These are phyloP conservation scores for Cataglyphis livida DNA, from an alignment of 2,888 invertebrate species.

Conservation along the genomic window DNA sequence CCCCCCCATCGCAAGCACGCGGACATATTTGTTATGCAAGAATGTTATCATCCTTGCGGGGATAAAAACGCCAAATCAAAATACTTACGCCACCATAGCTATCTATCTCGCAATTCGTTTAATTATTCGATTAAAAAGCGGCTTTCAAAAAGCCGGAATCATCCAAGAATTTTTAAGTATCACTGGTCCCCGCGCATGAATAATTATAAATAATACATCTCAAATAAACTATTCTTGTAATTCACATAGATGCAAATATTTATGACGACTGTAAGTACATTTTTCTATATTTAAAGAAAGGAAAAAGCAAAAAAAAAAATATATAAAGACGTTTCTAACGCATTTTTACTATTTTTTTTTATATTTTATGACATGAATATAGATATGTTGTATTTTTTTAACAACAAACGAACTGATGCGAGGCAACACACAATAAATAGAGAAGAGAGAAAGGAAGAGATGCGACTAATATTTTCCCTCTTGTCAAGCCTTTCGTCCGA, in stretches of 20 bases:
- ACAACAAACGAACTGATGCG: constrained; percentile 46
- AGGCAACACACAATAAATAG: constrained; percentile 13
- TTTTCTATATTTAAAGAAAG: background rate
- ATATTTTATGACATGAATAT: constrained; percentile 38
- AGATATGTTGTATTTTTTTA: constrained; percentile 33
- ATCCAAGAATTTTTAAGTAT: background rate
- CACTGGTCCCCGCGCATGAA: background rate
- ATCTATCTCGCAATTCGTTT: background rate
- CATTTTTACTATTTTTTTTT: constrained; percentile 47
- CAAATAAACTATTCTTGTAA: background rate
- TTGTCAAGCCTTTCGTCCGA: constrained; percentile 13
- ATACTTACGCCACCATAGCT: background rate
- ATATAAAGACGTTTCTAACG: background rate
- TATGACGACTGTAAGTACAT: background rate
- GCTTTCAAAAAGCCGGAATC: background rate
- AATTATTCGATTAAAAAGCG: background rate
- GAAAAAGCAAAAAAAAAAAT: background rate
- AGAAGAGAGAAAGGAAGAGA: constrained; percentile 23
- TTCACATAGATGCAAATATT: background rate
- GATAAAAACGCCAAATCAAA: constrained; percentile 37
- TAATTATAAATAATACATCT: background rate
- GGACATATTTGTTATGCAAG: constrained; percentile 38
- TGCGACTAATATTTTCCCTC: constrained; percentile 57
- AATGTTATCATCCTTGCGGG: constrained; percentile 31
- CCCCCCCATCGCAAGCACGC: background rate